Evolutionary conservation across 2,797 vertebrate species (phyloP).

Genomic region (Limosa lapponica): DNA sequence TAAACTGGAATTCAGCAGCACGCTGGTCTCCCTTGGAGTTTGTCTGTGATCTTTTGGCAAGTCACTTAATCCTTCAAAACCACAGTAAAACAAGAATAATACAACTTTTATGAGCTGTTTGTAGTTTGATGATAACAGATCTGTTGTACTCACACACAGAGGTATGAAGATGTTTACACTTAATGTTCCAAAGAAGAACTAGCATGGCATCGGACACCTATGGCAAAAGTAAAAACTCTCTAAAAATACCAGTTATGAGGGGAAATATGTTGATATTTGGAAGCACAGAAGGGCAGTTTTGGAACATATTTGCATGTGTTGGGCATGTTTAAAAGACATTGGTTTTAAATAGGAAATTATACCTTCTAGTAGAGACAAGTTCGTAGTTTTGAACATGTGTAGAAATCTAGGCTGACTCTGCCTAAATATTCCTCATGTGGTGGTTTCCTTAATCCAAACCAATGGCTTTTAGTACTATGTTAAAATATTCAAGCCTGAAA

Average conservation of each 20-base stretch:
- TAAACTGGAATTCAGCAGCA: neutral
- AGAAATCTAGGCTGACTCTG: neutral
- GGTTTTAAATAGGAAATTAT: neutral
- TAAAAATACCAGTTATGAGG: neutral
- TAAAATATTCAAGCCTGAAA: neutral
- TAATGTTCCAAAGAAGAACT: neutral
- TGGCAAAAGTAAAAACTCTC: neutral
- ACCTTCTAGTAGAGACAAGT: neutral
- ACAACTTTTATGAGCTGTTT: neutral
- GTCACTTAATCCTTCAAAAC: neutral
- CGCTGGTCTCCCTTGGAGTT: neutral
- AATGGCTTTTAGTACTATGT: neutral
- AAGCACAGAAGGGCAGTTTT: neutral
- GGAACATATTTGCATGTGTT: neutral
- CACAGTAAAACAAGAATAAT: neutral
- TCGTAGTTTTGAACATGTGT: neutral
- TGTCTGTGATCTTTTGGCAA: neutral
- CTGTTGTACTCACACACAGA: neutral
- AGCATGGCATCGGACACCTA: neutral
- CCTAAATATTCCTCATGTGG: neutral
- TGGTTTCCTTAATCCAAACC: neutral
- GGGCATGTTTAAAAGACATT: neutral
- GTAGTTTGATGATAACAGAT: neutral
- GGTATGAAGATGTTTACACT: neutral
- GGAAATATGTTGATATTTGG: neutral